Evolutionary conservation across 2,888 invertebrate genomes (phyloP), one percentile per base, ranked within the genome.

Genomic region (Eristalinus sepulchralis): DNA sequence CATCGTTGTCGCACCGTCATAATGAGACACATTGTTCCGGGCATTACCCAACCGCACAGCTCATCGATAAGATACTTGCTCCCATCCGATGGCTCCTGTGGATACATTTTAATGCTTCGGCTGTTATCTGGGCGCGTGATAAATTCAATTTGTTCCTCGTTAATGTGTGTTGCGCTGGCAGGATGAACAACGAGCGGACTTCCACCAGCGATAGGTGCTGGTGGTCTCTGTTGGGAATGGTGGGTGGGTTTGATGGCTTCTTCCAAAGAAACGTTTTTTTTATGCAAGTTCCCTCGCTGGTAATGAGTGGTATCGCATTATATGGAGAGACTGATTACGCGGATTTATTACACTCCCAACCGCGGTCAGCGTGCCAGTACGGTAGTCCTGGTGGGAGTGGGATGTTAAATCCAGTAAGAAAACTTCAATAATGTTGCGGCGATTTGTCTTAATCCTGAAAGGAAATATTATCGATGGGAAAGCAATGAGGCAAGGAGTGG

Each of bases 71-170:
- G 71, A 71, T 75, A 83, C 73, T 83, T 79, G 22, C 34, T 34
- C 22, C 70, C 80, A 66, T 76, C 75, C 80, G 62, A 17, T 62
- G 53, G 17, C 31, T 63, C 64, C 13, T 33, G 62, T 55, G 62
- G 78, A 73, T 73, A 62, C 63, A 53, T 59, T 77, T 77, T 77
- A 83, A 77, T 67, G 57, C 59, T 59, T 63, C 36, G 68, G 73
- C 59, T 68, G 59, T 70, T 78, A 70, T 70, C 72, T 71, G 57
- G 13, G 55, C 33, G 17, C 39, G 57, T 59, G 72, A 80, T 80
- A 80, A 80, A 84, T 84, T 77, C 80, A 84, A 84, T 84, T 84
- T 80, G 71, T 55, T 79, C 47, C 47, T 75, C 79, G 73, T 73
- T 79, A 79, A 79, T 83, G 60, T 75, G 84, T 67, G 79, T 57